phyloP scores from a whole-genome alignment of 2,797 vertebrate species.

The Pristis pectinata region DNA sequence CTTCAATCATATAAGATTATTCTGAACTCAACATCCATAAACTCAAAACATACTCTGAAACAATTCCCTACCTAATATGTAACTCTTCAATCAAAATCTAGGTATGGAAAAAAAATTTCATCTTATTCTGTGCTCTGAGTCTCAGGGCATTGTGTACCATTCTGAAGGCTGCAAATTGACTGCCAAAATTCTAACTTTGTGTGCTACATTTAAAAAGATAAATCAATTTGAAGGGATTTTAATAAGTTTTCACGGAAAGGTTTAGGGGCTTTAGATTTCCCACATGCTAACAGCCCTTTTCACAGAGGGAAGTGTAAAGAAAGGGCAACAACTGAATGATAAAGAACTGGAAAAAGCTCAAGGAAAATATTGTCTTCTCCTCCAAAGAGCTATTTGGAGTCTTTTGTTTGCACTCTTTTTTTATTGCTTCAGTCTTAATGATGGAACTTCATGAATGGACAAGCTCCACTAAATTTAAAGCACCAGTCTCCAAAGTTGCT shows the following conservation, averaged over 20 bases:
- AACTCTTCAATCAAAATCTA: background rate
- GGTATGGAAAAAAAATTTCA: background rate
- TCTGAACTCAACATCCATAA: background rate
- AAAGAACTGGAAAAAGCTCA: constrained; percentile 68
- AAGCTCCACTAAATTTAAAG: background rate
- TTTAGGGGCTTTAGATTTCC: constrained; percentile 53
- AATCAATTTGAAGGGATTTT: constrained; percentile 51
- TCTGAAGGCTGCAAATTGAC: background rate
- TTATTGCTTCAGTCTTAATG: constrained; percentile 57
- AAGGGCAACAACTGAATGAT: constrained; percentile 76
- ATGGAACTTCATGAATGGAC: constrained; percentile 66
- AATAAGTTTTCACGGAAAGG: constrained; percentile 60
- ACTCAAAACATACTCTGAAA: background rate
- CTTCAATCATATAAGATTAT: background rate
- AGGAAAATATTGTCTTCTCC: constrained; percentile 56
- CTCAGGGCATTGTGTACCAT: background rate
- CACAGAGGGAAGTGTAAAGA: constrained; percentile 66
- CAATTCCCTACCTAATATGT: background rate
- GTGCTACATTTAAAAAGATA: constrained; percentile 47
- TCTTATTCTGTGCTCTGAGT: background rate
- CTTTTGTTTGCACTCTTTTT: constrained; percentile 62
- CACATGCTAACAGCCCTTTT: constrained; percentile 64
- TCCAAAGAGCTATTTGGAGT: constrained; percentile 57
- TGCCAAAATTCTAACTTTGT: constrained; percentile 21
- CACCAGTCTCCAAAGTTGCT: background rate